Base-by-base conservation (phyloP, 2,888 invertebrate genomes). In the Capitulum mitella region DNA sequence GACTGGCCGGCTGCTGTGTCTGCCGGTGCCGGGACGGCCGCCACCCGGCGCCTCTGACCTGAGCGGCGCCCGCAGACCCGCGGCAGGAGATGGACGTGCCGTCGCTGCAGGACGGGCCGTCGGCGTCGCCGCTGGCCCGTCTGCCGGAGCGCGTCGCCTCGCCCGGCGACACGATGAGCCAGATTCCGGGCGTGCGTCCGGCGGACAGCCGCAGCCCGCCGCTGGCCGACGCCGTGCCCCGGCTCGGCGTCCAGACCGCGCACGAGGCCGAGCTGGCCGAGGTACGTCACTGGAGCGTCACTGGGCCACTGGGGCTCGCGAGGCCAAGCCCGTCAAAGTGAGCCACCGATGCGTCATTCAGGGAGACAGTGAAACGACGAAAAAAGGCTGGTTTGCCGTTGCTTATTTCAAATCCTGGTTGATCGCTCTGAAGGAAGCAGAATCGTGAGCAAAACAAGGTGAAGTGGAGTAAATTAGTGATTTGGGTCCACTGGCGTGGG, bases 211-310 rank as follows among this genome's bases (percentile, higher is more conserved):
- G 93, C 51, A 81, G 81, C 78, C 95, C 95, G 86, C 94, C 96
- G 86, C 70, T 80, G 40, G 94, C 94, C 80, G 95, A 95, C 86
- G 92, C 92, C 80, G 90, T 98, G 82, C 98, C 98, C 79, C 89
- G 91, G 83, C 92, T 93, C 86, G 98, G 98, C 43, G 96, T 98
- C 61, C 96, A 97, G 83, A 95, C 97, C 51, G 91, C 92, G 48
- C 91, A 92, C 84, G 96, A 96, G 85, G 92, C 93, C 80, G 93
- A 94, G 81, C 89, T 98, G 82, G 93, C 93, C 84, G 91, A 92
- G 86, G 91, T 82, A n/a, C n/a, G n/a, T n/a, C n/a, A n/a, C n/a
- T n/a, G n/a, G n/a, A n/a, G n/a, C n/a, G n/a, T n/a, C n/a, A n/a
- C n/a, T n/a, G n/a, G n/a, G n/a, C n/a, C n/a, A n/a, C n/a, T n/a